Evolutionary conservation across 2,113 vertebrate species (phyloP).

Genomic region (Ariopsis seemanni): DNA sequence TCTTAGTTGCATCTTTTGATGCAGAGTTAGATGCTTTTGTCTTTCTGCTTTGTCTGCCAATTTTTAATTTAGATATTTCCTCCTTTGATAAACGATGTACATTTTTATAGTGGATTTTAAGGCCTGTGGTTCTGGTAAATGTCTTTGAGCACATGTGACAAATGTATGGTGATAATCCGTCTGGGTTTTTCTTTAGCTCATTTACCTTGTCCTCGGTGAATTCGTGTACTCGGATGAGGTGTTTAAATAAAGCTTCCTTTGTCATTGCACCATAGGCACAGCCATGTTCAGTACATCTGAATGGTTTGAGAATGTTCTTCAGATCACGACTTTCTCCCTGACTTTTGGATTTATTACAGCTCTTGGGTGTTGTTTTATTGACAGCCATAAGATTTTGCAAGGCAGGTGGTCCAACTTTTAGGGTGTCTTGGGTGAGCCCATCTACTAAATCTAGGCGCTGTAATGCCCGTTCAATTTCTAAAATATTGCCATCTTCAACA

Average conservation of each 20-base stretch:
- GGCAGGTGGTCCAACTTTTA: conserved; percentile 58
- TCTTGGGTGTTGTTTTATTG: conserved; percentile 58
- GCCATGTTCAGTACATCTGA: conserved; percentile 85
- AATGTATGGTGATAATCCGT: conserved; percentile 92
- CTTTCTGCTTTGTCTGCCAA: conserved; percentile 79
- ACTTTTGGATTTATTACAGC: conserved; percentile 49
- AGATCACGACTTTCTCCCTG: conserved; percentile 62
- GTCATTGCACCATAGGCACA: conserved; percentile 97
- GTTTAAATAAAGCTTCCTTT: conserved; percentile 95
- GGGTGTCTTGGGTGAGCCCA: conserved; percentile 65
- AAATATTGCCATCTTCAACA: conserved; percentile 78
- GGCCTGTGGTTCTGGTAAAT: conserved; percentile 96
- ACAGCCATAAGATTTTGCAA: conserved; percentile 60
- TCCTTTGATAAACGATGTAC: conserved; percentile 91
- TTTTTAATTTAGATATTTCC: conserved; percentile 90
- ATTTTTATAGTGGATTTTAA: conserved; percentile 94
- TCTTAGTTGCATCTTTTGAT: background rate
- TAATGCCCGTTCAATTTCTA: conserved; percentile 88
- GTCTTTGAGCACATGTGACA: conserved; percentile 95
- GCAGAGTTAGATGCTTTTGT: background rate
- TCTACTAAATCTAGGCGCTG: conserved; percentile 86
- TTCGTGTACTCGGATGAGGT: conserved; percentile 89
- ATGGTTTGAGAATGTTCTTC: conserved; percentile 84
- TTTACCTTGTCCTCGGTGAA: conserved; percentile 89
- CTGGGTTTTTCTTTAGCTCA: conserved; percentile 91